Conservation (phyloP, 2,888 invertebrate species). For the Ectropis crepuscularia region DNA sequence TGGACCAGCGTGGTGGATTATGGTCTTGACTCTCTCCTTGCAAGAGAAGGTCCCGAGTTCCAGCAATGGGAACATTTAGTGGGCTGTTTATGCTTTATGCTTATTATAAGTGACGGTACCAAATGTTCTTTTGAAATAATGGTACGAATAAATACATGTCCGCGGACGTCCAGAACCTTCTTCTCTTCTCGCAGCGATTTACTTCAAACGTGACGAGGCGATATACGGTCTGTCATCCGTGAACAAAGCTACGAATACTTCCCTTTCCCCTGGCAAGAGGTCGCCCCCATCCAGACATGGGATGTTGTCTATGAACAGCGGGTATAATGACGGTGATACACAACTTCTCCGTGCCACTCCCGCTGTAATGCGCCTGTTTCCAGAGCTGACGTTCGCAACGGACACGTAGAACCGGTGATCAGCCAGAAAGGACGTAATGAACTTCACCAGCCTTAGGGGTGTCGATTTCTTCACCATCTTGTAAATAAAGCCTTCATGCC, state of each 20-base stretch:
- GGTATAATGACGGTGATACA: slow-evolving; percentile 37
- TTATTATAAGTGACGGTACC: too few relatives aligned
- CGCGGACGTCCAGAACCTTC: too few relatives aligned
- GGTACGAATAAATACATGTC: too few relatives aligned
- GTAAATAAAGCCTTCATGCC: slow-evolving; percentile 16
- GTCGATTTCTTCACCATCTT: slow-evolving; percentile 33
- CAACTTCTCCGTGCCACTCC: slow-evolving; percentile 8
- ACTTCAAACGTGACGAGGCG: not conserved
- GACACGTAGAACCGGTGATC: slow-evolving; percentile 36
- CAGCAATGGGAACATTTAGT: too few relatives aligned
- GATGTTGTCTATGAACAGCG: slow-evolving; percentile 39
- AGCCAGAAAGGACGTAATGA: slow-evolving; percentile 35
- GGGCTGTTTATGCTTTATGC: too few relatives aligned
- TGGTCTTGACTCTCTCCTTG: too few relatives aligned
- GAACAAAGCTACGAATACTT: slow-evolving; percentile 18
- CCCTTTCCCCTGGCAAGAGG: not conserved
- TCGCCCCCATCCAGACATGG: slow-evolving; percentile 13
- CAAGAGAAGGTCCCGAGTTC: too few relatives aligned
- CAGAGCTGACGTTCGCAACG: slow-evolving; percentile 28
- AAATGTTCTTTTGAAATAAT: too few relatives aligned
- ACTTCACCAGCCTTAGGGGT: slow-evolving; percentile 3
- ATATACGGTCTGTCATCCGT: slow-evolving; percentile 15
- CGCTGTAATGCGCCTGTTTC: not conserved
- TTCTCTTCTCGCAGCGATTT: too few relatives aligned
- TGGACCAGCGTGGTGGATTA: too few relatives aligned